A percentile compares a stretch with the other conserved stretches of the same genome.
phyloP scores from a whole-genome alignment of 2,888 invertebrate species.

The Quadriops clusia region DNA sequence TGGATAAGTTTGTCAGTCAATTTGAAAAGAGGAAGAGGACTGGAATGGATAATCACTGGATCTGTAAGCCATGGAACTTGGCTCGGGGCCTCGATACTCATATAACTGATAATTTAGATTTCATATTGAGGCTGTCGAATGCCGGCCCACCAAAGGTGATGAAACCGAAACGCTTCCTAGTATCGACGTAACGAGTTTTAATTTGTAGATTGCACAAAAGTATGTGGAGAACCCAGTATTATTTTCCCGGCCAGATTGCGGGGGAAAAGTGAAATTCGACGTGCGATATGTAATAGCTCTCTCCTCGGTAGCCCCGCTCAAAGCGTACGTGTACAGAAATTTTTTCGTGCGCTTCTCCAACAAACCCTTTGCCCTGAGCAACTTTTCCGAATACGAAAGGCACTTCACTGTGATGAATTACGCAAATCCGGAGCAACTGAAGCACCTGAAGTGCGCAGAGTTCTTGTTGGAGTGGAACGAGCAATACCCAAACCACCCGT shows the following conservation, averaged over 20 bases:
- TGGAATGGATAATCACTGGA: slow-evolving; percentile 78
- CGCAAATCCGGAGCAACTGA: slow-evolving; percentile 45
- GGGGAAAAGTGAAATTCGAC: slow-evolving; percentile 73
- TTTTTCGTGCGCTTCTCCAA: slow-evolving; percentile 85
- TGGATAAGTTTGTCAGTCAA: slow-evolving; percentile 68
- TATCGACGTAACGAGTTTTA: too few species aligned
- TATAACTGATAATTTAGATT: slow-evolving; percentile 66
- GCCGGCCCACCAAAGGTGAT: slow-evolving; percentile 85
- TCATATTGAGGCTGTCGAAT: slow-evolving; percentile 63
- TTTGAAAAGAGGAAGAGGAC: slow-evolving; percentile 59
- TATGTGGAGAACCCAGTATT: slow-evolving; percentile 75
- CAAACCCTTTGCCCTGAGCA: slow-evolving; percentile 60
- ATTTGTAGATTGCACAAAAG: slow-evolving; percentile 76
- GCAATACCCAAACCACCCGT: slow-evolving; percentile 58
- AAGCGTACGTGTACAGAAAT: slow-evolving; percentile 58
- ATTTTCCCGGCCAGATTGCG: slow-evolving; percentile 58
- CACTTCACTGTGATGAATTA: slow-evolving; percentile 97
- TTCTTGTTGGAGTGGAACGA: slow-evolving; percentile 61
- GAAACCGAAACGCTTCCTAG: too few species aligned
- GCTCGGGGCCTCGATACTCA: slow-evolving; percentile 78
- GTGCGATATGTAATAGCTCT: slow-evolving; percentile 76
- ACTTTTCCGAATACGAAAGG: slow-evolving; percentile 76
- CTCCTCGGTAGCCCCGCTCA: slow-evolving; percentile 61
- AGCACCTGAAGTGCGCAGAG: slow-evolving; percentile 66
- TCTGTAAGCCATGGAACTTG: slow-evolving; percentile 87